Evolutionary conservation across 2,888 invertebrate genomes (phyloP).

Genomic region (Liposcelis brunnea): DNA sequence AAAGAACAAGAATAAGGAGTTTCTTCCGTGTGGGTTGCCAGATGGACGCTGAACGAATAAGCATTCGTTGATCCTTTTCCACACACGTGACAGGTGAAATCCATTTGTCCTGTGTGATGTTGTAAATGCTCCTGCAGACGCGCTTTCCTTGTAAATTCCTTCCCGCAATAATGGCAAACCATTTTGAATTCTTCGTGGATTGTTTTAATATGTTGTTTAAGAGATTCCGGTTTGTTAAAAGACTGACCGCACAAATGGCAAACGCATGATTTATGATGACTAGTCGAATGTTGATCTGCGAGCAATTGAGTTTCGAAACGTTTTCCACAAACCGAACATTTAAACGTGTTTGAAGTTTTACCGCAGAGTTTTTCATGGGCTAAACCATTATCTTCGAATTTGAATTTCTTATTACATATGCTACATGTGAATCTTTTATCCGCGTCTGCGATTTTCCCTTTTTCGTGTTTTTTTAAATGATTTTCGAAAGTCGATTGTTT

Average conservation of each 20-base stretch:
- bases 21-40: slow-evolving; percentile 2
- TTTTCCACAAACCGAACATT: background rate
- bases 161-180: slow-evolving; percentile 6
- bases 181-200: background rate
- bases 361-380: slow-evolving; percentile 2
- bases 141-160: background rate
- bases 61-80: slow-evolving; percentile 3
- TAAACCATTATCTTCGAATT: background rate
- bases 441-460: background rate
- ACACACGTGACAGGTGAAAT: slow-evolving; percentile 1
- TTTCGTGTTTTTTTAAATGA: background rate
- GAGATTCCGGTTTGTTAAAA: background rate
- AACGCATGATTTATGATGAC: slow-evolving; percentile 2
- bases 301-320: background rate
- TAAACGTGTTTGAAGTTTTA: background rate
- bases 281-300: background rate
- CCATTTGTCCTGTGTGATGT: slow-evolving; percentile 5
- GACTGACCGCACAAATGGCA: slow-evolving; percentile 1
- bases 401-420: background rate
- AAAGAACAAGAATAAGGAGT: background rate
- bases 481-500: background rate
- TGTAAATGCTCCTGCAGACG: slow-evolving; percentile 4
- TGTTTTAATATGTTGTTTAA: background rate
- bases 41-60: slow-evolving; percentile 7
- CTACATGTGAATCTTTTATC: background rate